Percentiles rank a stretch among this genome's conserved stretches.
Evolutionary conservation across 2,113 vertebrate genomes (phyloP).

Genomic region (Halcyon malimbica): DNA sequence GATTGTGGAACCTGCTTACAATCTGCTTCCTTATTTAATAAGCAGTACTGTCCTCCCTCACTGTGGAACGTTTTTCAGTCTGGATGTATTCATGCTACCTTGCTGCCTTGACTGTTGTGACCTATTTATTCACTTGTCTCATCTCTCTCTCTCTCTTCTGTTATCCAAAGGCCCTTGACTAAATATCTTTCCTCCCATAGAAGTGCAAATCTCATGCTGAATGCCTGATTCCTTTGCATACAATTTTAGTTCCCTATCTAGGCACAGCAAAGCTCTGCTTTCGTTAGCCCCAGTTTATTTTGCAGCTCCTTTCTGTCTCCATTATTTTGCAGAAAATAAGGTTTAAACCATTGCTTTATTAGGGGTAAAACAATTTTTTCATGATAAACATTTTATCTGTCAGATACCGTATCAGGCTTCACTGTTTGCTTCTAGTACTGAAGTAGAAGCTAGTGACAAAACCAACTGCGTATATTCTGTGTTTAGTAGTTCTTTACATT

Average conservation of each 20-base stretch:
- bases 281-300: neutral
- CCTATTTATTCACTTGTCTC: neutral
- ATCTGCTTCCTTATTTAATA: constrained; percentile 44
- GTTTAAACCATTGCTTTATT: neutral
- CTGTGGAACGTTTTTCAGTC: constrained; percentile 15
- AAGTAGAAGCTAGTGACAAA: neutral
- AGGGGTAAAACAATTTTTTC: neutral
- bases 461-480: neutral
- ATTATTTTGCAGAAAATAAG: neutral
- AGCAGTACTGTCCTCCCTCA: neutral
- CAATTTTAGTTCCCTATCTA: neutral
- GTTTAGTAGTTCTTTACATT: neutral
- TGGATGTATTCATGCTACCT: neutral
- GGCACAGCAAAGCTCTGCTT: neutral
- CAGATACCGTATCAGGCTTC: neutral
- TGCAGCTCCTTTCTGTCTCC: neutral
- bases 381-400: neutral
- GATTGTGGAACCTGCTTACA: constrained; percentile 24
- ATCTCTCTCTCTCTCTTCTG: neutral
- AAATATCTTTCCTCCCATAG: neutral
- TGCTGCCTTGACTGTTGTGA: neutral
- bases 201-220: neutral
- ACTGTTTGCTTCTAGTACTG: neutral
- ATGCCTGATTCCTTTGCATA: neutral
- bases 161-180: neutral